Conservation (phyloP, 2,888 invertebrate genomes). For the Anaspis maculata region DNA sequence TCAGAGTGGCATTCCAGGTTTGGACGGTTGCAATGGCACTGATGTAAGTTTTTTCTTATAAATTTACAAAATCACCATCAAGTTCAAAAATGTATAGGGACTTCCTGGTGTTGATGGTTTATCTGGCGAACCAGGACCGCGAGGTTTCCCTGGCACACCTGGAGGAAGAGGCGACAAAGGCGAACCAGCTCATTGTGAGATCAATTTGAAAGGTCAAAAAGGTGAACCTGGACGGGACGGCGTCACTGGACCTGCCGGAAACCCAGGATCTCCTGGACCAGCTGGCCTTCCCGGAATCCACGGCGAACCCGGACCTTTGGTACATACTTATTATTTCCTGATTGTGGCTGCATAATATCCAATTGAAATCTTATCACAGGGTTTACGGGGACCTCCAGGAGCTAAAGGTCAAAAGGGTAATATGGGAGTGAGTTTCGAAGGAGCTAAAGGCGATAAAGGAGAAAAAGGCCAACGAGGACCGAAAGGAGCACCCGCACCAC, state of each 20-base stretch:
- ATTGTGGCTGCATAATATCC: not conserved
- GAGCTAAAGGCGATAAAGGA: conserved; percentile 54
- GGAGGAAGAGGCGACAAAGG: conserved; percentile 74
- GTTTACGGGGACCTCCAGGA: conserved; percentile 61
- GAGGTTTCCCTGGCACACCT: conserved; percentile 59
- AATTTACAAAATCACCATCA: conserved; percentile 2
- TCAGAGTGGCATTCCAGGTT: conserved; percentile 70
- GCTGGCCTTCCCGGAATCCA: conserved; percentile 51
- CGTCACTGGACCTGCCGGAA: conserved; percentile 55
- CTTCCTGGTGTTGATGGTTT: conserved; percentile 61
- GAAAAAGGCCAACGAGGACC: conserved; percentile 55
- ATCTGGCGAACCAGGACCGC: conserved; percentile 64
- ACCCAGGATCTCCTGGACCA: conserved; percentile 55
- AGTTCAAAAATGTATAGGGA: conserved; percentile 51
- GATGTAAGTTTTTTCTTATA: conserved; percentile 56
- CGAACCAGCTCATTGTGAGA: conserved; percentile 65
- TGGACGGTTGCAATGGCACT: conserved; percentile 94
- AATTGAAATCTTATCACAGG: conserved; percentile 43
- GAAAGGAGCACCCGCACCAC: conserved; percentile 46
- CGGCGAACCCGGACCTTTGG: conserved; percentile 54
- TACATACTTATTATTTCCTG: conserved; percentile 33
- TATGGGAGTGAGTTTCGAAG: conserved; percentile 53
- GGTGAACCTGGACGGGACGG: conserved; percentile 78
- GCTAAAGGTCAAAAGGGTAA: conserved; percentile 59
- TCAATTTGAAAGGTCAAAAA: conserved; percentile 70